phyloP scores from a whole-genome alignment of 2,888 invertebrate genomes.

The Lamellibrachia satsuma region DNA sequence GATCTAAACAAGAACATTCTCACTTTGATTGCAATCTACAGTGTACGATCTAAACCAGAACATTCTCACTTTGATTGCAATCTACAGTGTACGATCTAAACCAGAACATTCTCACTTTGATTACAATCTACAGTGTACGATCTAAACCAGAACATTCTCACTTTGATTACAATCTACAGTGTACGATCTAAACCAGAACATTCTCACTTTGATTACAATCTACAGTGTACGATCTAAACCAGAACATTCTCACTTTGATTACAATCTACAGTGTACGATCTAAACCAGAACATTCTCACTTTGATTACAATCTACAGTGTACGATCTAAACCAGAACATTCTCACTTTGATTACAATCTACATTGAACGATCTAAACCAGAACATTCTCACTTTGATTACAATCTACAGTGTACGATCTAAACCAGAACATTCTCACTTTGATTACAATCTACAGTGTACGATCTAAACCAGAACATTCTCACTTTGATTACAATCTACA shows the following conservation, averaged over 20 bases:
- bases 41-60: no score
- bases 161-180: neutral
- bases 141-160: no score
- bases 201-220: neutral
- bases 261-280: neutral
- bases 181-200: no score
- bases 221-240: neutral
- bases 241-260: neutral
- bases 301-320: neutral
- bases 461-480: no score
- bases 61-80: neutral
- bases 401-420: neutral
- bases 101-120: neutral
- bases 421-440: neutral
- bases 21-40: neutral
- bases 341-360: neutral
- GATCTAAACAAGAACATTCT: no score
- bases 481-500: neutral
- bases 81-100: neutral
- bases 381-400: neutral
- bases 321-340: no score
- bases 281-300: neutral
- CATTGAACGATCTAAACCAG: neutral
- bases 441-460: neutral
- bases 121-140: neutral